Evolutionary conservation across 2,113 vertebrate species (phyloP), one percentile per base, ranked within the genome.

Genomic region (Myiagra hebetior): DNA sequence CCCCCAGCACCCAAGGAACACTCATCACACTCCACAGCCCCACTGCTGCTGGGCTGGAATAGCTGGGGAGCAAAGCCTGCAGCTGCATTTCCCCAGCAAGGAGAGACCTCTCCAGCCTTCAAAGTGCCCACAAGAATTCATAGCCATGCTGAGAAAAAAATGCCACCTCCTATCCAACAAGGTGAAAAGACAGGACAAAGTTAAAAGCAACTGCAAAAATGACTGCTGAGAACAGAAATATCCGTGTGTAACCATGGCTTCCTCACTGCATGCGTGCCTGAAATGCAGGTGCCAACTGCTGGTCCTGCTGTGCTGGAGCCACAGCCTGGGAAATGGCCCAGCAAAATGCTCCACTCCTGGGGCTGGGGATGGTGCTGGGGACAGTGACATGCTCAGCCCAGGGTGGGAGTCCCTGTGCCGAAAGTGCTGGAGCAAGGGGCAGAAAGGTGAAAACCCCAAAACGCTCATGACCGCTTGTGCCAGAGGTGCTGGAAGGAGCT

Each of bases 391-490:
- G 19, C 67, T 89, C 35, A 50, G 49, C 39, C 15, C 35, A 22
- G 22, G 10, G 23, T 59, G 27, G 15, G 23, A 23, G 35, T 22
- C 39, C 19, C 35, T 59, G 56, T 24, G n/a, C 39, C 27, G 12
- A 27, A 84, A 60, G 41, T 1, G 1, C 42, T 47, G 63, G 57
- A 63, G 35, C 4, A 3, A 67, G 28, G 19, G 28, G 4, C 37
- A 53, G 39, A 72, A 35, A 27, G 5, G 22, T 3, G 3, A 33
- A 65, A 85, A 3, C 41, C 5, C 47, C 9, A 10, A 33, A 49
- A 33, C 4, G 4, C 3, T 20, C 9, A 8, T 8, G 27, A 15
- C 2, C 1, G 7, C 24, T 6, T 1, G 1, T 59, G 15, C 46
- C 26, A 35, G 26, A 31, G 42, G 33, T 49, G 47, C 19, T 20